Base-by-base conservation (phyloP, 2,888 invertebrate genomes). In the Punctoribates punctum region DNA sequence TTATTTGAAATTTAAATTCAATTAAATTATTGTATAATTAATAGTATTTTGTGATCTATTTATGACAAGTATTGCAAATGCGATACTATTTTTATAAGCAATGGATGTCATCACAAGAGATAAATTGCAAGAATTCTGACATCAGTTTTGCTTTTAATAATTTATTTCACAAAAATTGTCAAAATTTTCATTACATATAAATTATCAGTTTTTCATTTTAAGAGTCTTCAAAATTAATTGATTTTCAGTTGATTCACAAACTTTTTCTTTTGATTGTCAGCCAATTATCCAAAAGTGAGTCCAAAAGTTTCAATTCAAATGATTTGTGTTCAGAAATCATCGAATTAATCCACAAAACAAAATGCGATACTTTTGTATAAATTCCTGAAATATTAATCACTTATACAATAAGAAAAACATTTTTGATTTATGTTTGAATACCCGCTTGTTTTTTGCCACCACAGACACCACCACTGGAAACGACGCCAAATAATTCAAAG, bases 401-500 rank as follows among this genome's bases (percentile, higher is more conserved):
- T 42, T 42, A 34, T 76, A 67, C 75, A 23, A 79, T 73, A 13
- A 42, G 20, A 54, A 29, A 6, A 23, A 5, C 8, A 34, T 5
- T n/a, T 23, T 20, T 8, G 29, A 77, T 20, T 20, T 54, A 48
- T 29, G 46, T 62, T n/a, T 77, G 74, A 38, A 77, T 73, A 54
- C 77, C 77, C 23, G 77, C 75, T 29, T 77, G 20, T 46, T 75
- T 77, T 23, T 15, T 38, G 4, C 57, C 77, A 25, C 74, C 73
- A 48, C 78, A 78, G 0, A 67, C 67, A 48, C 77, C 78, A 20
- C 80, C 80, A 23, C 78, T 78, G 0, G 80, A 79, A 11, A 78
- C 78, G 8, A 80, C 73, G 8, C 80, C 80, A 29, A 77, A 75
- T 13, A 78, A 29, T 23, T 67, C 75, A 34, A 29, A 67, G 17